Base-by-base conservation (phyloP, 1,140 invertebrate genomes). In the Atta colombica region DNA sequence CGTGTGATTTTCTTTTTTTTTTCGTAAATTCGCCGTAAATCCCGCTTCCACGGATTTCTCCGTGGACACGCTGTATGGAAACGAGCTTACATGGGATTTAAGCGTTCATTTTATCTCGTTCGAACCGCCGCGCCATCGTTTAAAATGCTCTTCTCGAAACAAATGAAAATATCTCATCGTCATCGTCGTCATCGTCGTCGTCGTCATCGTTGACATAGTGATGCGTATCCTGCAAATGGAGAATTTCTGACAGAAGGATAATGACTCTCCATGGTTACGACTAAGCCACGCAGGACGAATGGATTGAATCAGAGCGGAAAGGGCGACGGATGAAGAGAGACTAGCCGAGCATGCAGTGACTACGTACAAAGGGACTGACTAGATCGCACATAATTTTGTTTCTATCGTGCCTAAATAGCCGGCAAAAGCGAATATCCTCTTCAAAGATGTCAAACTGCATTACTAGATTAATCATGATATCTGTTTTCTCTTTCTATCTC, bases 361-460 rank as follows among this genome's bases (percentile, higher is more conserved):
- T 55, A 35, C 45, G 31, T 61, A 53, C 74, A 66, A 78, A 85
- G 82, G 8, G 60, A 16, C 16, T 53, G 31, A 21, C 51, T 53
- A 74, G 21, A 66, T 85, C 60, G 60, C 49, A 21, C 14, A 68
- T 77, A 85, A 85, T 85, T 80, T 85, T 58, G 61, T 80, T 53
- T 25, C 71, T 66, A 16, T 55, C 39, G 65, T 68, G 61, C 63
- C 55, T 69, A 80, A 81, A 69, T 25, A 86, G 58, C 65, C 75
- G 51, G 53, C 61, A 80, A 78, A 85, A 85, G 81, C 58, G 55
- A 63, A 85, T 66, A 78, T 77, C 49, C 31, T 78, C 31, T 31
- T 77, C 71, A 75, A 77, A 65, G 82, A 77, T 66, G 82, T 77
- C 74, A 66, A 65, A 66, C 82, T 51, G 4, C 21, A 58, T 84